These are phyloP conservation scores for Crossocerus cetratus DNA, from an alignment of 2,888 invertebrate genomes.

Conservation along the genomic window DNA sequence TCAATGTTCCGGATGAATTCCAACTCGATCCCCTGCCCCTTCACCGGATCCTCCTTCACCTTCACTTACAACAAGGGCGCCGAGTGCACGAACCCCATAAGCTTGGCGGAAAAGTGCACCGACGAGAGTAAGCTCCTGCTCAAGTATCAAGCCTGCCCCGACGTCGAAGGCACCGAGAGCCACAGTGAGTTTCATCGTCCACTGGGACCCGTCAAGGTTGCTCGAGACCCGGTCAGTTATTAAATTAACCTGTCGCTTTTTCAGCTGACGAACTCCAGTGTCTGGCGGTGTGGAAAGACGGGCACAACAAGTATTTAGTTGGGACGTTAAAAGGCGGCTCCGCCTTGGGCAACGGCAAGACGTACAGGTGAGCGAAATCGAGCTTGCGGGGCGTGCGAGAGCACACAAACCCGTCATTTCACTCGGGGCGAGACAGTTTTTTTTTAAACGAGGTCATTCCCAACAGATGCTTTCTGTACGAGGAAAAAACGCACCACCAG, in stretches of 20 bases:
- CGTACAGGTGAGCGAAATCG: conserved; percentile 81
- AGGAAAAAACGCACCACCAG: conserved; percentile 76
- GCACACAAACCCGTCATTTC: too few species aligned
- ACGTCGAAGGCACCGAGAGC: conserved; percentile 87
- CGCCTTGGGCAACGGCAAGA: conserved; percentile 83
- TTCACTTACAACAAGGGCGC: conserved; percentile 88
- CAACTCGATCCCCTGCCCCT: conserved; percentile 87
- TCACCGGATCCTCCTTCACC: conserved; percentile 88
- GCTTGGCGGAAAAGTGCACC: conserved; percentile 90
- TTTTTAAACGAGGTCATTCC: conserved; percentile 40
- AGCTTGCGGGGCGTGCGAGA: too few species aligned
- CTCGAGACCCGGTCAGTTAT: too few species aligned
- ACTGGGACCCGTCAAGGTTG: too few species aligned
- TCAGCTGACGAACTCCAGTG: conserved; percentile 89
- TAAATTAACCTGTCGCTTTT: conserved; percentile 18
- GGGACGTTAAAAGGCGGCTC: conserved; percentile 84
- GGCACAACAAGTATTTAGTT: conserved; percentile 87
- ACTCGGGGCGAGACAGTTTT: too few species aligned
- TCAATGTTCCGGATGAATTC: conserved; percentile 86
- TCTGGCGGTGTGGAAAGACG: conserved; percentile 90
- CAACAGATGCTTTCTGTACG: conserved; percentile 87
- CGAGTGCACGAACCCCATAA: conserved; percentile 86
- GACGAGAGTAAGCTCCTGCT: conserved; percentile 89
- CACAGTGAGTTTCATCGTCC: conserved; percentile 80
- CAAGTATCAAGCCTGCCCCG: conserved; percentile 91